Conservation (phyloP, 2,797 vertebrate species). For the Hippoglossus hippoglossus region DNA sequence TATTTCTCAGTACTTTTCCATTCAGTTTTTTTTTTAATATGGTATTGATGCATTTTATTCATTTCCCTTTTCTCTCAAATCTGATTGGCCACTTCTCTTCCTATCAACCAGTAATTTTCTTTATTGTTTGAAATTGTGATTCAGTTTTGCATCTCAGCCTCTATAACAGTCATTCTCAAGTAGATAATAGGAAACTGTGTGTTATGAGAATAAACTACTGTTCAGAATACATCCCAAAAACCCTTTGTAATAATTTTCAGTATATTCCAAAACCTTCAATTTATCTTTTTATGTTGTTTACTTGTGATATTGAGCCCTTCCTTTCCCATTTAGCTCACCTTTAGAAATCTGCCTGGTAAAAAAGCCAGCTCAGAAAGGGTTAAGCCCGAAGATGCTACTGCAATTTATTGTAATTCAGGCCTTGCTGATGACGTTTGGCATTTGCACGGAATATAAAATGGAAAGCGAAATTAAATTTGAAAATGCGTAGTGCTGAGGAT, state of each 20-base stretch:
- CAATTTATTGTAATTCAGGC: conserved; percentile 5
- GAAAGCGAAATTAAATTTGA: conserved; percentile 56
- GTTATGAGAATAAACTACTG: background rate
- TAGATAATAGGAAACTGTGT: background rate
- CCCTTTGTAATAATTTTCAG: too few species aligned
- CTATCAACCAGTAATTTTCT: background rate
- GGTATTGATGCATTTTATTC: too few species aligned
- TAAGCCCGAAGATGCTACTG: conserved; percentile 19
- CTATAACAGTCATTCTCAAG: background rate
- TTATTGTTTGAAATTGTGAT: background rate
- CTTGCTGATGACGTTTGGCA: conserved; percentile 46
- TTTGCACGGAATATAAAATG: conserved; percentile 48
- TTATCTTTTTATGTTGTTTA: too few species aligned
- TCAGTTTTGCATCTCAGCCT: background rate
- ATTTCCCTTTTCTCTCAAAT: background rate
- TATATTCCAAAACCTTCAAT: too few species aligned
- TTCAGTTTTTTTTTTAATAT: background rate
- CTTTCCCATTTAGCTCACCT: background rate
- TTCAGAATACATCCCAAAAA: too few species aligned
- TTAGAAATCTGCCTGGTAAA: conserved; percentile 4
- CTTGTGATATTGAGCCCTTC: background rate
- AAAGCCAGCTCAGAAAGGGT: conserved; percentile 2
- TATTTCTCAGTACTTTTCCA: background rate
- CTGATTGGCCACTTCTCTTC: background rate
- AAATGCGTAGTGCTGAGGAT: conserved; percentile 51